These are phyloP conservation scores for Oligia latruncula DNA, from an alignment of 2,888 invertebrate species.

Conservation along the genomic window DNA sequence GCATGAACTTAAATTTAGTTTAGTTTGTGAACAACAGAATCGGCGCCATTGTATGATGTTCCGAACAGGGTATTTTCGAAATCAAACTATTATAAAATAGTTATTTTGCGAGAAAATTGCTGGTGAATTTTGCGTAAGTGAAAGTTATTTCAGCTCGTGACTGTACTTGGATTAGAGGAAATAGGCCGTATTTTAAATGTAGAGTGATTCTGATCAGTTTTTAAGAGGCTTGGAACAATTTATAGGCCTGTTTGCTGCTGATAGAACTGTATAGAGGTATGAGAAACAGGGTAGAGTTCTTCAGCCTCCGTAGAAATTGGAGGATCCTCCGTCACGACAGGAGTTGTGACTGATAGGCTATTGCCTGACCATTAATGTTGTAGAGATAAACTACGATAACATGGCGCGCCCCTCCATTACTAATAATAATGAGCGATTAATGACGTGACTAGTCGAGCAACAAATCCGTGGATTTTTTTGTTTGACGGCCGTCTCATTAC, in stretches of 20 bases:
- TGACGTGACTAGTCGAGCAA: too few species aligned
- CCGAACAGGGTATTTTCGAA: neutral
- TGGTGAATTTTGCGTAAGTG: neutral
- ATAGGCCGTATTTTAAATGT: conserved; percentile 47
- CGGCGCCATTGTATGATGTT: neutral
- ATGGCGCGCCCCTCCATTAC: too few species aligned
- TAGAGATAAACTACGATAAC: too few species aligned
- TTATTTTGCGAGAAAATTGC: neutral
- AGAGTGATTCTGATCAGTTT: conserved; percentile 28
- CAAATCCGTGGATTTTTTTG: too few species aligned
- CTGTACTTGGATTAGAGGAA: conserved; percentile 50
- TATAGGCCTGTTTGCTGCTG: neutral
- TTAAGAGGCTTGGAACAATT: conserved; percentile 1
- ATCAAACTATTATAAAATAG: neutral
- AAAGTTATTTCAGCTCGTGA: neutral
- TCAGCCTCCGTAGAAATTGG: neutral
- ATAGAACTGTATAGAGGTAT: neutral
- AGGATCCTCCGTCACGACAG: neutral
- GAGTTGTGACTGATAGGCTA: neutral
- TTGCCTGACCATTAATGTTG: neutral
- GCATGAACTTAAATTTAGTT: too few species aligned
- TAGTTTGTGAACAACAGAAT: too few species aligned
- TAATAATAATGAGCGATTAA: too few species aligned
- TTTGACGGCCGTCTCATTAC: too few species aligned
- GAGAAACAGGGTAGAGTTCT: neutral